Base-by-base conservation (phyloP, 2,113 vertebrate genomes). In the Oreochromis niloticus region DNA sequence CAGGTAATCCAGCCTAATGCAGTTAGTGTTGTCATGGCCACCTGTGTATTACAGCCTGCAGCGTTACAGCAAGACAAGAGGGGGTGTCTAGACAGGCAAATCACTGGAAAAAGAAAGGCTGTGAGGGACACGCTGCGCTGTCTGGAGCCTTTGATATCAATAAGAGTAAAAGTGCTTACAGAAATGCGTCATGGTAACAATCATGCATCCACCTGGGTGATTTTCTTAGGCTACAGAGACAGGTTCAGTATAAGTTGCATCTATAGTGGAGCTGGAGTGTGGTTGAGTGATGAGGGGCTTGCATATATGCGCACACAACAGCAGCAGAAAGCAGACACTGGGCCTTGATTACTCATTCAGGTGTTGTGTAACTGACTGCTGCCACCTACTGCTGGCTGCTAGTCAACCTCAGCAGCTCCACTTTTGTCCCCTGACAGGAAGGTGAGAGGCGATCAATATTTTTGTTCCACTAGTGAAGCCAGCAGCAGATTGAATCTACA, bases 351-450 rank as follows among this genome's bases (percentile, higher is more conserved):
- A 79, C 59, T 87, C 81, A 85, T 59, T 75, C 85, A 85, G 82
- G 90, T 87, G 85, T 93, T 93, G 86, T 79, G 34, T 92, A 92
- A 95, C 94, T 91, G 89, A 91, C 88, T 95, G 91, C 95, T 96
- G 96, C 95, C 96, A 94, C 94, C 96, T 96, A 88, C 92, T 95
- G 95, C 87, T 93, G 87, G 85, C 80, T 84, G 32, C 50, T 4
- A 9, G 87, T 92, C 87, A 68, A 83, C 79, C 46, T 81, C 90
- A 41, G 81, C 85, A 59, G 57, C 82, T 84, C 66, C 14, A 1
- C 13, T 66, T 86, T 80, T 30, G 86, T 84, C 84, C 88, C 86
- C 78, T 82, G 78, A 85, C 90, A 89, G 85, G 75, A 91, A 94
- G 91, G 94, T 92, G 90, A 94, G 88, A 83, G 63, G 32, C 14